A percentile compares a stretch with the other conserved stretches of the same genome.
phyloP scores from a whole-genome alignment of 2,113 vertebrate species.

The Oxyruncus cristatus region DNA sequence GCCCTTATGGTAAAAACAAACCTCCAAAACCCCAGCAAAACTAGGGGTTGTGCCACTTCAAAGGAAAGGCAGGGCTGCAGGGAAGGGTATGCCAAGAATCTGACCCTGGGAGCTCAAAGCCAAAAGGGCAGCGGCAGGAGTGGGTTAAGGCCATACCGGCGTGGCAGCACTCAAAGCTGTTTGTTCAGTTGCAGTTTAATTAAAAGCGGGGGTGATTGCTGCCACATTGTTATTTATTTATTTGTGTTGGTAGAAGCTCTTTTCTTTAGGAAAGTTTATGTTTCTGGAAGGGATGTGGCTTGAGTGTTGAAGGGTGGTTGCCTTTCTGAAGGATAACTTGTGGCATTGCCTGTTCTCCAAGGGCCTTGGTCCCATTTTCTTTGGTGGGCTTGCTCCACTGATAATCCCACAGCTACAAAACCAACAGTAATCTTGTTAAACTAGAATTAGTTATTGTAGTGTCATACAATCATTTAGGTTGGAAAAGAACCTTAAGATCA shows the following conservation, averaged over 20 bases:
- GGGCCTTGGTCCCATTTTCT: background rate
- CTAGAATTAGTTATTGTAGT: background rate
- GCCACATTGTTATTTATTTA: background rate
- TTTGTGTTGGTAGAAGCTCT: background rate
- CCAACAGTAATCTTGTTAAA: background rate
- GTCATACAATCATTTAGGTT: background rate
- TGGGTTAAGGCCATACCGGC: background rate
- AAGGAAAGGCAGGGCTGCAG: background rate
- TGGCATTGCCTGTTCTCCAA: background rate
- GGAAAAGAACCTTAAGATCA: background rate
- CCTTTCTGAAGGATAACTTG: background rate
- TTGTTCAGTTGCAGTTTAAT: conserved; percentile 56
- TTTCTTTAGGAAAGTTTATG: background rate
- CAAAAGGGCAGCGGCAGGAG: conserved; percentile 20
- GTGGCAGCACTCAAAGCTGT: background rate
- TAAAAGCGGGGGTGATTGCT: background rate
- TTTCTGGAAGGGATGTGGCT: background rate
- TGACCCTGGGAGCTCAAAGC: conserved; percentile 31
- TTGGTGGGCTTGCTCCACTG: background rate
- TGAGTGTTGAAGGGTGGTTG: background rate
- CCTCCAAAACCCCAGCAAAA: background rate
- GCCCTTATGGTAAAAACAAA: background rate
- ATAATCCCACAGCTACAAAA: background rate
- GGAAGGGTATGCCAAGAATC: conserved; percentile 33
- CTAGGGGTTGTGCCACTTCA: background rate